A percentile compares a stretch with the other conserved stretches of the same genome.
These are phyloP conservation scores for Eupithecia centaureata DNA, from an alignment of 2,888 invertebrate genomes.

Conservation along the genomic window DNA sequence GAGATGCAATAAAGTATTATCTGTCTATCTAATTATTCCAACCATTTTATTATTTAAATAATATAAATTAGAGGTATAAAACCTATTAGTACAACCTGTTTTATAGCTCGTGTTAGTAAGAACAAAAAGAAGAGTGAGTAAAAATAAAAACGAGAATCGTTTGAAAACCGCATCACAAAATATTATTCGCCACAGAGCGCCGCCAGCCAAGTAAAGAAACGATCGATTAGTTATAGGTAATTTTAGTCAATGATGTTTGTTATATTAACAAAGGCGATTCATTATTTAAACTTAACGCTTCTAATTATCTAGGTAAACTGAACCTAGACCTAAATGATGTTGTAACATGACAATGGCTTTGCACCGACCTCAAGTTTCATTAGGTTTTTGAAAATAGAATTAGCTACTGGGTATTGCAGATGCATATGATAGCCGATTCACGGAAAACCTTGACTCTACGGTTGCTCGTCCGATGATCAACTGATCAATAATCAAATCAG, in stretches of 20 bases:
- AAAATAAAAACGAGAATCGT: neutral
- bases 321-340: constrained; percentile 8
- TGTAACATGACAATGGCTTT: neutral
- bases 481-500: too few relatives aligned
- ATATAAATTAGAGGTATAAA: too few relatives aligned
- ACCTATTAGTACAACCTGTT: too few relatives aligned
- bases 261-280: neutral
- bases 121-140: neutral
- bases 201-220: neutral
- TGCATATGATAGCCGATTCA: neutral
- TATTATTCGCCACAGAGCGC: too few relatives aligned
- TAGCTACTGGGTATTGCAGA: neutral
- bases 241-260: neutral
- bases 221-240: neutral
- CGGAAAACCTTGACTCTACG: neutral
- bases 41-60: too few relatives aligned
- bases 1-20: too few relatives aligned
- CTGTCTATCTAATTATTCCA: too few relatives aligned
- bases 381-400: neutral
- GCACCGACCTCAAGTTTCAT: neutral
- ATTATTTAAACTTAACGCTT: constrained; percentile 8
- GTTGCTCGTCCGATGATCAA: too few relatives aligned
- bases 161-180: too few relatives aligned
- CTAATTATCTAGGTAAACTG: constrained; percentile 8
- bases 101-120: neutral